Base-by-base conservation (phyloP, 2,888 invertebrate species). In the Nysson spinosus region DNA sequence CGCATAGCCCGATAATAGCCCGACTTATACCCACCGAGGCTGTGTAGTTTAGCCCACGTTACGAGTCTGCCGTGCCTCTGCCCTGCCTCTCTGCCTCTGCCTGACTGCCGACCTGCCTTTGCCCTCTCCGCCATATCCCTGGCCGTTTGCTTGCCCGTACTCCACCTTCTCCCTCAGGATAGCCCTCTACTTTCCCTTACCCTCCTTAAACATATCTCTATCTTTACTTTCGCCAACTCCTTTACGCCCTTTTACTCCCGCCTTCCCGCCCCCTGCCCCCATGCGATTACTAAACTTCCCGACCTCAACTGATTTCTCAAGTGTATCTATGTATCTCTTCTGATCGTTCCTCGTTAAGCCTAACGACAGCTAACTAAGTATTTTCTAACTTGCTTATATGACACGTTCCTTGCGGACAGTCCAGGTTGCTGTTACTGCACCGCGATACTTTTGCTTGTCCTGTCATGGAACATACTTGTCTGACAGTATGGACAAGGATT, bases 1-100 rank as follows among this genome's bases (percentile, higher is more conserved):
- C 82, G 81, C 82, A 82, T 80, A 83, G 85, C 85, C 83, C 85
- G 86, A 86, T 87, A 86, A 86, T 86, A 86, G 86, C 84, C 85
- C 86, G 86, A 87, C 86, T 86, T 86, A 85, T 84, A 84, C 82
- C 80, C 80, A 79, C 80, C 81, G 81, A 75, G 83, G 79, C 80
- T 84, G 75, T 83, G 83, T 84, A 85, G 84, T 84, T 84, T 85
- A 84, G 83, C 81, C 82, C 83, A 76, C 80, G 83, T 84, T 83
- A 83, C 80, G 75, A 77, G 74, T 82, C 78, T 78, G 68, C 69
- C 71, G 66, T 75, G 66, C 73, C 73, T 58, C 60, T 68, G 60
- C 64, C 52, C 75, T 69, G 66, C 63, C 69, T 69, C 65, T 68
- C 66, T 62, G 68, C 70, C 66, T 61, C 72, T 60, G 61, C 60